Evolutionary conservation across 2,888 invertebrate genomes (phyloP).

Genomic region (Steinernema hermaphroditum): DNA sequence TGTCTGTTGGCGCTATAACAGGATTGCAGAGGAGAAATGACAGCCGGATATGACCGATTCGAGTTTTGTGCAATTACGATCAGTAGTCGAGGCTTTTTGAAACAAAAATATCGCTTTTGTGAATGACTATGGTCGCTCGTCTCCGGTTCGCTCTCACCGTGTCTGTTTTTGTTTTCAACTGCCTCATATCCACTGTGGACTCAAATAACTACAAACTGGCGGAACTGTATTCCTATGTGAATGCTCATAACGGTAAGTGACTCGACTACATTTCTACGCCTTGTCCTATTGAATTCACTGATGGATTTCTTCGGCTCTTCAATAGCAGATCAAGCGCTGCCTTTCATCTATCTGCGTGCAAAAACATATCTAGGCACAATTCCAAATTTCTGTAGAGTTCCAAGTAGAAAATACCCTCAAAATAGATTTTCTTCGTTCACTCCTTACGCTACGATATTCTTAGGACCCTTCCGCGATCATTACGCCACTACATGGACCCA

Average conservation of each 20-base stretch:
- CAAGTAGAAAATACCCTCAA: too few species aligned
- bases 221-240: constrained; percentile 11
- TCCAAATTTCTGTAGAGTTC: too few species aligned
- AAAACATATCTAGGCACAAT: too few species aligned
- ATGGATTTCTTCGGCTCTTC: neutral
- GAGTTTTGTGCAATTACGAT: constrained; percentile 4
- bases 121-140: neutral
- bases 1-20: neutral
- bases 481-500: constrained; percentile 37
- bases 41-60: constrained; percentile 13
- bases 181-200: neutral
- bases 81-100: neutral
- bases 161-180: neutral
- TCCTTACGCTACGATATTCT: too few species aligned
- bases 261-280: neutral
- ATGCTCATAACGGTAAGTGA: constrained; percentile 4
- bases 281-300: neutral
- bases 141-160: neutral
- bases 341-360: too few species aligned
- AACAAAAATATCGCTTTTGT: constrained; percentile 10
- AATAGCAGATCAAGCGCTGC: too few species aligned
- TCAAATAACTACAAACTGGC: neutral
- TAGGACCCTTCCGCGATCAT: constrained; percentile 37
- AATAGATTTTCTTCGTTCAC: too few species aligned
- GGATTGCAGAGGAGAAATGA: neutral